Conservation (phyloP, 2,888 invertebrate genomes). For the Drosophila niveifrons region DNA sequence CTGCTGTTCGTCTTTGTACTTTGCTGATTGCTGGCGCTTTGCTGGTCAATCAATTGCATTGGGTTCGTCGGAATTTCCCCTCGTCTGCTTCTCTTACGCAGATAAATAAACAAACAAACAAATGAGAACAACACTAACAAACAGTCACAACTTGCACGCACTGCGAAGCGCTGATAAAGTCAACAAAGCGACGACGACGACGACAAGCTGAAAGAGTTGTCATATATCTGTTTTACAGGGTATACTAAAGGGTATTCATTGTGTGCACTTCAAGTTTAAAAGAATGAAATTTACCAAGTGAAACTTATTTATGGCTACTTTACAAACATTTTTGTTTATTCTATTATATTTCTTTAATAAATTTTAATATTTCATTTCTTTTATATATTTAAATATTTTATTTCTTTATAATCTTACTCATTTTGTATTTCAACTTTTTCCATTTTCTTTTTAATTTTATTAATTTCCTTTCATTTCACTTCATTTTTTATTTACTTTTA, state of each 20-base stretch:
- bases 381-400: too few species aligned
- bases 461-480: too few species aligned
- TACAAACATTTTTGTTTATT: too few species aligned
- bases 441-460: too few species aligned
- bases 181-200: neutral
- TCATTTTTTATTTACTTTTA: too few species aligned
- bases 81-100: constrained; percentile 36
- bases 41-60: neutral
- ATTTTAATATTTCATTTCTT: too few species aligned
- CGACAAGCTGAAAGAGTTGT: neutral
- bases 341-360: too few species aligned
- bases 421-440: too few species aligned
- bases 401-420: too few species aligned
- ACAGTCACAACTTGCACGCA: neutral
- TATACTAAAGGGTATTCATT: neutral
- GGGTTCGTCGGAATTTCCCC: neutral
- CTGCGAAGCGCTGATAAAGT: constrained; percentile 13
- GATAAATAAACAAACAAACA: constrained; percentile 54
- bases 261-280: too few species aligned
- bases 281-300: too few species aligned
- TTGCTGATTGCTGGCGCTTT: neutral
- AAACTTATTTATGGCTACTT: too few species aligned
- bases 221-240: neutral
- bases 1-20: neutral
- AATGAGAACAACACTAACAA: neutral